phyloP scores from a whole-genome alignment of 2,888 invertebrate genomes.

The Bhutanitis thaidina region DNA sequence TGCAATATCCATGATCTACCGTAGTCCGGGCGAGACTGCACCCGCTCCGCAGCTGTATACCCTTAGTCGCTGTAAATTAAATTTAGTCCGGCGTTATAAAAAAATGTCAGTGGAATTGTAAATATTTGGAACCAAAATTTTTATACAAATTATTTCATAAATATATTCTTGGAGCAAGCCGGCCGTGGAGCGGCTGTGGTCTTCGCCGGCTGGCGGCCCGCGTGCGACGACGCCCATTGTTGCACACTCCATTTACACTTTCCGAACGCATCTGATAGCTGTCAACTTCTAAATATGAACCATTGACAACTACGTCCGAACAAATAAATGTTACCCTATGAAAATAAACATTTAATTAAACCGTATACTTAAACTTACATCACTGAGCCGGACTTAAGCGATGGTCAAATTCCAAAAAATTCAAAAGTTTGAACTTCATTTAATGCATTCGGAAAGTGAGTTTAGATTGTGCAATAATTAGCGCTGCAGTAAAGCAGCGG shows the following conservation, averaged over 20 bases:
- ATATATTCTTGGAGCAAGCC: constrained; percentile 67
- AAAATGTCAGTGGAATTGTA: constrained; percentile 63
- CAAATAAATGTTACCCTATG: background rate
- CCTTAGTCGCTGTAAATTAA: constrained; percentile 64
- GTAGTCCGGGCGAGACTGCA: background rate
- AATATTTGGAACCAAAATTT: constrained; percentile 75
- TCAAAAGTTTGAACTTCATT: background rate
- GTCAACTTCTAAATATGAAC: background rate
- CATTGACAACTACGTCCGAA: background rate
- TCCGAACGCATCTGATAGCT: constrained; percentile 18
- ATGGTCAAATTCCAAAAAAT: background rate
- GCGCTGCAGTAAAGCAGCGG: background rate
- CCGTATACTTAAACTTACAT: background rate
- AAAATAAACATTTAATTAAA: background rate
- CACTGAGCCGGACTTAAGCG: background rate
- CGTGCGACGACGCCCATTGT: constrained; percentile 25
- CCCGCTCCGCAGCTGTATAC: constrained; percentile 16
- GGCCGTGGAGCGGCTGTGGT: constrained; percentile 34
- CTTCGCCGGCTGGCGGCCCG: constrained; percentile 8
- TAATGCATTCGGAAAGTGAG: constrained; percentile 3
- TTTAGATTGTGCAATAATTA: background rate
- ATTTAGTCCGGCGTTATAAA: constrained; percentile 71
- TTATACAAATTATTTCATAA: constrained; percentile 75
- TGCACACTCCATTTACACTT: constrained; percentile 16
- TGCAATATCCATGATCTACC: constrained; percentile 28